A percentile compares a stretch with the other conserved stretches of the same genome.
These are phyloP conservation scores for Bothrops jararaca DNA, from an alignment of 2,113 vertebrate species.

Conservation along the genomic window DNA sequence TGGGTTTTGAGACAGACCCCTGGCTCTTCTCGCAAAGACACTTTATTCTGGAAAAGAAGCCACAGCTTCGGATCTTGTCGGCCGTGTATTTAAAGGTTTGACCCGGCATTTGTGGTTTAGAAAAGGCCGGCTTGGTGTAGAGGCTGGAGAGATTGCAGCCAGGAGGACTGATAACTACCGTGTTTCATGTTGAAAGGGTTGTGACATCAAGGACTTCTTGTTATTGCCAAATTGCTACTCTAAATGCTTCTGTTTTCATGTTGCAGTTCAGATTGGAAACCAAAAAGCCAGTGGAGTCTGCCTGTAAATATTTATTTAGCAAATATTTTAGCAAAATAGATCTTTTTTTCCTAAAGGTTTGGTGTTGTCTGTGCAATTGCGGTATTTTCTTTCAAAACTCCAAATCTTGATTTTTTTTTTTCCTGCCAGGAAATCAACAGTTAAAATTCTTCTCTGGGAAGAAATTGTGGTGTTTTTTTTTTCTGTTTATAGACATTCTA, in stretches of 20 bases:
- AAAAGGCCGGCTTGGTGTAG: not conserved
- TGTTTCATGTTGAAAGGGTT: not conserved
- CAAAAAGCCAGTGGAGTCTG: not conserved
- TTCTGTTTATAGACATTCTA: not conserved
- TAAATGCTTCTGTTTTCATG: not conserved
- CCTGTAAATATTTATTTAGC: not conserved
- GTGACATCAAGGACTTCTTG: not conserved
- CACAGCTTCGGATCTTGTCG: not conserved
- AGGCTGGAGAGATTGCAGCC: not conserved
- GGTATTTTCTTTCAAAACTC: not conserved
- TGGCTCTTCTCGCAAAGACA: not conserved
- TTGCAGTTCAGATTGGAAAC: not conserved
- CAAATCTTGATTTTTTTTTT: not conserved
- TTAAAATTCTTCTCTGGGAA: not conserved
- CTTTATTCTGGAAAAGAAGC: not conserved
- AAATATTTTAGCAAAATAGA: not conserved
- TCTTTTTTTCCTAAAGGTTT: not conserved
- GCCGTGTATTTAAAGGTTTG: not conserved
- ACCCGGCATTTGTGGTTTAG: not conserved
- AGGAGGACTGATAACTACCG: accelerated
- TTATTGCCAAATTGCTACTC: not conserved
- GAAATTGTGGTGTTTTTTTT: not conserved
- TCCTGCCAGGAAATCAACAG: not conserved
- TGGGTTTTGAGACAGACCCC: not conserved
- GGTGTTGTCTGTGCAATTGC: not conserved